Base-by-base conservation (phyloP, 2,888 invertebrate species). In the Phalera bucephala region DNA sequence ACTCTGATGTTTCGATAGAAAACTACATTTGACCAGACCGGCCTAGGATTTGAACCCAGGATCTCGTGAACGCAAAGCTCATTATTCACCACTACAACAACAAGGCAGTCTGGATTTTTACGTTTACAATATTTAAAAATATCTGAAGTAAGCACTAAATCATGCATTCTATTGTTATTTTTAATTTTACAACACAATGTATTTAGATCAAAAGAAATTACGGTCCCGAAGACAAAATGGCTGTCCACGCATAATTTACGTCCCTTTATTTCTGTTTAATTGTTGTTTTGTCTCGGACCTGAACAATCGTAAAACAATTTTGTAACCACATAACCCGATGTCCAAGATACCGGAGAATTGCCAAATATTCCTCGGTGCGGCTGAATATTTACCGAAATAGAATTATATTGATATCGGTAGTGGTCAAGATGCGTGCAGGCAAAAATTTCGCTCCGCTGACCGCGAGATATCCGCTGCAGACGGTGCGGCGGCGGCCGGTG, bases 391-490 rank as follows among this genome's bases (percentile, higher is more conserved):
- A 40, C 31, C 40, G 31, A 51, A 58, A 51, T 59, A 51, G 32
- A 47, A 33, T 55, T 36, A 52, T 56, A 53, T 54, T 43, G 51
- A 50, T 46, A 40, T 36, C 36, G 13, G 33, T 26, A 36, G 38
- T 48, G 40, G 51, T 63, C 59, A 68, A 66, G 66, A 64, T 60
- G 64, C 63, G 68, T 61, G 51, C 43, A 25, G 39, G 60, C 46
- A 52, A 45, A 53, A 34, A 52, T 62, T 40, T 44, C 43, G 41
- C 40, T 45, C 28, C 47, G 45, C 23, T 36, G 39, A 55, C 57
- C 58, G 45, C 63, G 47, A 47, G 40, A 40, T 52, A 56, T 63
- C 61, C 51, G 56, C 33, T 53, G 58, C 58, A 51, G 55, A 50
- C 46, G 49, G 37, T 31, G 19, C 40, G 45, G 39, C 22, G 33